Conservation (phyloP, 2,113 vertebrate species). For the Bufo bufo region DNA sequence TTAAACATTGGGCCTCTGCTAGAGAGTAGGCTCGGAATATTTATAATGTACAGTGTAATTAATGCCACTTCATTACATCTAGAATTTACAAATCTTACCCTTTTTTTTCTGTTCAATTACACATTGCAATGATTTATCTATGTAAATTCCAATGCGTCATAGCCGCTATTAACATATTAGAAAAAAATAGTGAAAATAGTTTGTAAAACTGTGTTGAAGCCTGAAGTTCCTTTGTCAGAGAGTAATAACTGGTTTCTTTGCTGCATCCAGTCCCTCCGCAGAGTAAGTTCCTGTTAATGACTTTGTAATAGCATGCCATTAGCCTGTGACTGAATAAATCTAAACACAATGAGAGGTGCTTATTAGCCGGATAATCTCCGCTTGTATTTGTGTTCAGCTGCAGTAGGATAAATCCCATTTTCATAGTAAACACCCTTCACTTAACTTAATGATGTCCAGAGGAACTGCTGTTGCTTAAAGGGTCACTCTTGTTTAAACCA, state of each 20-base stretch:
- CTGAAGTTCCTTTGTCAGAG: not conserved
- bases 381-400: conserved; percentile 25
- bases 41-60: conserved; percentile 32
- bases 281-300: conserved; percentile 28
- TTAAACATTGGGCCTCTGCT: not conserved
- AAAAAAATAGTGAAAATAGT: not conserved
- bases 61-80: conserved; percentile 7
- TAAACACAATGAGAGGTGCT: conserved; percentile 35
- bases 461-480: not conserved
- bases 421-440: not conserved
- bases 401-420: not conserved
- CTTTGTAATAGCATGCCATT: conserved; percentile 42
- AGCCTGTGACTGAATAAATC: conserved; percentile 12
- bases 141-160: not conserved
- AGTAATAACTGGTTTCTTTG: conserved; percentile 25
- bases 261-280: not conserved
- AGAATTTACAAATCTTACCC: conserved; percentile 16
- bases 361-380: conserved; percentile 6
- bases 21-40: not conserved
- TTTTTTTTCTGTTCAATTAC: not conserved
- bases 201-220: not conserved
- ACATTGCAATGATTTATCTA: not conserved
- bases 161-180: not conserved
- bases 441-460: not conserved
- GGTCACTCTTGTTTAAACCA: not conserved